Evolutionary conservation across 1,140 invertebrate genomes (phyloP).

Genomic region (Drosophila lini): DNA sequence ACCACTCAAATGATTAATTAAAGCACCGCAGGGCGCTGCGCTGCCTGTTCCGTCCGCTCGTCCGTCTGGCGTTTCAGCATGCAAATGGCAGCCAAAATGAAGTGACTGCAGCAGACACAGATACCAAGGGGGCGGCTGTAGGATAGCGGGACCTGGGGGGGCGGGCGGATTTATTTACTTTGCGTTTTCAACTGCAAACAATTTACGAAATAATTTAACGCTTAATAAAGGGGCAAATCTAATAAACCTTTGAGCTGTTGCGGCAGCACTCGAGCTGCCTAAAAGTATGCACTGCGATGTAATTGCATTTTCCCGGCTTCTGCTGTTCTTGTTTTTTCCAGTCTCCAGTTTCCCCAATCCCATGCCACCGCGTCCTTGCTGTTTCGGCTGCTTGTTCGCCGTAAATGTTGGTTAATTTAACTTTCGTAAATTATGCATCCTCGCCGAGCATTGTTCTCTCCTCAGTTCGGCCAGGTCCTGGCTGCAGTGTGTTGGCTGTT

Average conservation of each 20-base stretch:
- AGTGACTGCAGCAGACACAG: conserved; percentile 55
- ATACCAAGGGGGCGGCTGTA: conserved; percentile 5
- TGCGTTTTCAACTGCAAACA: conserved; percentile 69
- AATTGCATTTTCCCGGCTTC: conserved; percentile 70
- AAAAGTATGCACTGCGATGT: conserved; percentile 73
- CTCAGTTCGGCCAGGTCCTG: background rate
- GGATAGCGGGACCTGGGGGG: background rate
- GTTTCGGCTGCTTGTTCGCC: conserved; percentile 61
- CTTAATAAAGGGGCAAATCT: conserved; percentile 81
- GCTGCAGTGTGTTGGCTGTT: conserved; percentile 21
- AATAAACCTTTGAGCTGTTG: conserved; percentile 82
- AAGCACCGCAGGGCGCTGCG: conserved; percentile 68
- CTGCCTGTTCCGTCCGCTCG: conserved; percentile 28
- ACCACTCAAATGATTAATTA: conserved; percentile 77
- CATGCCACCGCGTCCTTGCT: conserved; percentile 14
- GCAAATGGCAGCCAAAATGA: conserved; percentile 79
- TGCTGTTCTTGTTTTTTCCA: conserved; percentile 33
- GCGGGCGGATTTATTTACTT: conserved; percentile 67
- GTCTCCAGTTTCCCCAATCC: background rate
- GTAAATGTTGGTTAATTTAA: conserved; percentile 82
- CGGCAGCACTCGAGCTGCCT: conserved; percentile 48
- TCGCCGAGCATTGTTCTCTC: conserved; percentile 38
- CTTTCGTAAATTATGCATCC: conserved; percentile 74
- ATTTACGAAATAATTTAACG: conserved; percentile 82
- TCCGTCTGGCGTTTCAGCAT: conserved; percentile 18